Evolutionary conservation across 2,113 vertebrate species (phyloP).

Genomic region (Nycticryphes semicollaris): DNA sequence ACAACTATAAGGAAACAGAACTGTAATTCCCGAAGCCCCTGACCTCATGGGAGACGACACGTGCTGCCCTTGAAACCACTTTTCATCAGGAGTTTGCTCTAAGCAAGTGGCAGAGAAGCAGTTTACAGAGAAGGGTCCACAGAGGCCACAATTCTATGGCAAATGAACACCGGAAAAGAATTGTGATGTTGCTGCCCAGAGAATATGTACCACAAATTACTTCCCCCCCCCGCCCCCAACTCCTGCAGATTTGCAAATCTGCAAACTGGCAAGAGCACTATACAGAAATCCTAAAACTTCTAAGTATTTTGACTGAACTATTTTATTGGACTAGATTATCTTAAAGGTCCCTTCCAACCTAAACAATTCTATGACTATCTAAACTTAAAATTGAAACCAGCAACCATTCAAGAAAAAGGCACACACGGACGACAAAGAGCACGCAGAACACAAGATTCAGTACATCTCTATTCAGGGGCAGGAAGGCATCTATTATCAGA

Average conservation of each 20-base stretch:
- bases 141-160: background rate
- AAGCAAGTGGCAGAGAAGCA: background rate
- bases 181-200: background rate
- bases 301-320: background rate
- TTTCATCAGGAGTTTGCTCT: background rate
- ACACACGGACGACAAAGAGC: background rate
- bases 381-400: background rate
- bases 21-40: background rate
- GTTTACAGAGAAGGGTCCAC: background rate
- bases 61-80: background rate
- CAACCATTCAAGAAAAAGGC: background rate
- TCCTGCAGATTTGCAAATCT: background rate
- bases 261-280: background rate
- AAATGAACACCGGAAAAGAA: background rate
- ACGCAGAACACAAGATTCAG: background rate
- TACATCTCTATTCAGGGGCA: constrained; percentile 36
- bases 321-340: too few relatives aligned
- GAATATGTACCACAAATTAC: accelerated
- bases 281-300: background rate
- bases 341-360: too few relatives aligned
- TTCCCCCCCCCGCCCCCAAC: too few relatives aligned
- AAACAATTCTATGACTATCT: background rate
- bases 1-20: background rate
- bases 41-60: background rate
- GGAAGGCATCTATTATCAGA: constrained; percentile 58